Conservation (phyloP, 1,140 invertebrate genomes). For the Drosophila melanogaster region Release_6_plus_ISO1_MT NT_033779.5:3706501-3707000, state of each 20-base stretch:
- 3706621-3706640: constrained; percentile 69
- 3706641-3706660: constrained; percentile 74
- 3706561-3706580: constrained; percentile 31
- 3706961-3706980: constrained; percentile 19
- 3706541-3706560: constrained; percentile 34
- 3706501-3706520: constrained; percentile 1
- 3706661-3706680: constrained; percentile 65
- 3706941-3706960: constrained; percentile 38
- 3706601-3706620: constrained; percentile 48
- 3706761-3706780: constrained; percentile 68
- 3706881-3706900: neutral
- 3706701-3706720: constrained; percentile 50
- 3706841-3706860: neutral
- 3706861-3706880: neutral
- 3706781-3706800: constrained; percentile 58
- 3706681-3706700: constrained; percentile 67
- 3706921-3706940: constrained; percentile 46
- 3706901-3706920: constrained; percentile 36
- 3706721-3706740: constrained; percentile 78
- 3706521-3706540: constrained; percentile 9
- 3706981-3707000: constrained; percentile 45
- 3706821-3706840: neutral
- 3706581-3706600: constrained; percentile 59
- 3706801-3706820: neutral
- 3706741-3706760: constrained; percentile 75